A percentile compares a stretch with the other conserved stretches of the same genome.
These are phyloP conservation scores for Cassiopea andromeda DNA, from an alignment of 30 jellyfish, hydroid and myxozoan genomes.

Conservation along the genomic window DNA sequence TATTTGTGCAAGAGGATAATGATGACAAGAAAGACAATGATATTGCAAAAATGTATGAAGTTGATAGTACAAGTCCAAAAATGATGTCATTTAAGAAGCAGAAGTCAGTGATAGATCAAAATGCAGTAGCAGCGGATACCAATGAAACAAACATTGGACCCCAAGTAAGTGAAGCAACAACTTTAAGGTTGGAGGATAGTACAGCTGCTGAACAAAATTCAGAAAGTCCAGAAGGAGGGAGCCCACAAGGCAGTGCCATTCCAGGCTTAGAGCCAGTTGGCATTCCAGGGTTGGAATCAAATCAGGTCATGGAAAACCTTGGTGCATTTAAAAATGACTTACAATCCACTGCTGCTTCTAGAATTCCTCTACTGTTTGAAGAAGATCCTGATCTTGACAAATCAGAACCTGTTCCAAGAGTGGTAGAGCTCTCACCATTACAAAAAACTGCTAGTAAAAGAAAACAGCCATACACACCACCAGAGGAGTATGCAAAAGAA, in stretches of 20 bases:
- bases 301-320: conserved; percentile 11
- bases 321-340: background rate
- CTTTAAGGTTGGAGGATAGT: conserved; percentile 39
- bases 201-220: conserved; percentile 3
- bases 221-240: conserved; percentile 5
- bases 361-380: conserved; percentile 62
- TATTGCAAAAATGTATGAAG: conserved; percentile 60
- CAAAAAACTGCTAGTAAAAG: conserved; percentile 11
- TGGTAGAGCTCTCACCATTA: conserved; percentile 30
- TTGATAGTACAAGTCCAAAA: conserved; percentile 59
- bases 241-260: conserved; percentile 26
- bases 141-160: conserved; percentile 30
- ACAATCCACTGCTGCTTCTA: background rate
- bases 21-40: conserved; percentile 49
- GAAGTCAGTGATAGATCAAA: background rate
- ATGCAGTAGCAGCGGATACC: conserved; percentile 8
- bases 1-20: conserved; percentile 67
- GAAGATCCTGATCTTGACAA: conserved; percentile 28
- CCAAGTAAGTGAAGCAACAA: conserved; percentile 30
- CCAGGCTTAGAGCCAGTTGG: conserved; percentile 57
- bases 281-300: conserved; percentile 47
- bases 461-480: conserved; percentile 58
- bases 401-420: conserved; percentile 6
- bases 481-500: conserved; percentile 58
- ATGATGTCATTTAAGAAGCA: background rate